These are phyloP conservation scores for Acanthisitta chloris DNA, from an alignment of 2,113 vertebrate species.

Conservation along the genomic window DNA sequence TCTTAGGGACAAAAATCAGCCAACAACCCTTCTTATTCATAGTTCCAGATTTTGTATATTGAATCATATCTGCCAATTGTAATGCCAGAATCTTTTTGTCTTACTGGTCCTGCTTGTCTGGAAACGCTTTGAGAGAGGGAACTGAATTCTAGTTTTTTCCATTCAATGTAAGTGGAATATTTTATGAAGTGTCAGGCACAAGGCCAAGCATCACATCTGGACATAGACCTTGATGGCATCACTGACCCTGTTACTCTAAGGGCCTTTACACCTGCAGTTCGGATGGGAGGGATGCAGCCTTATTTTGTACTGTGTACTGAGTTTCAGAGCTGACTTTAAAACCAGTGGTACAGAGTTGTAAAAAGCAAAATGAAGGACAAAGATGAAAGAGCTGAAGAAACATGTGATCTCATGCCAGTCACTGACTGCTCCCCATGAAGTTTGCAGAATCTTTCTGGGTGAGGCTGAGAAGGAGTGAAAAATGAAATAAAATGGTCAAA, in stretches of 20 bases:
- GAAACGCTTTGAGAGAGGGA: not conserved
- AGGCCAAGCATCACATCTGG: rapidly evolving
- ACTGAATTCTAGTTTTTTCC: not conserved
- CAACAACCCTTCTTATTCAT: not conserved
- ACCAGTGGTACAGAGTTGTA: not conserved
- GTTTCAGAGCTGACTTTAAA: not conserved
- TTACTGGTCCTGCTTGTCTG: not conserved
- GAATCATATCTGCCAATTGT: not conserved
- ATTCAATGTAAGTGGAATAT: not conserved
- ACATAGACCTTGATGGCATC: not conserved
- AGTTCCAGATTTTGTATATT: not conserved
- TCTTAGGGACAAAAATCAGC: not conserved
- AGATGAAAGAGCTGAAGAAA: not conserved
- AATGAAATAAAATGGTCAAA: not conserved
- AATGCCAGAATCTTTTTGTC: not conserved
- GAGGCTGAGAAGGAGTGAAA: not conserved
- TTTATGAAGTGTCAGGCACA: not conserved
- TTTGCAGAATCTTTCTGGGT: not conserved
- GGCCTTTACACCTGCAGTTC: not conserved
- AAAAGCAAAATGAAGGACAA: not conserved
- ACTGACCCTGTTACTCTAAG: not conserved
- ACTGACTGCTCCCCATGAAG: not conserved
- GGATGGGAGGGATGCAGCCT: not conserved
- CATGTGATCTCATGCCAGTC: rapidly evolving
- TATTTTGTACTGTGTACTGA: not conserved